A percentile compares a stretch with the other conserved stretches of the same genome.
phyloP scores from a whole-genome alignment of 1,140 invertebrate species.

The Calosoma granatense region DNA sequence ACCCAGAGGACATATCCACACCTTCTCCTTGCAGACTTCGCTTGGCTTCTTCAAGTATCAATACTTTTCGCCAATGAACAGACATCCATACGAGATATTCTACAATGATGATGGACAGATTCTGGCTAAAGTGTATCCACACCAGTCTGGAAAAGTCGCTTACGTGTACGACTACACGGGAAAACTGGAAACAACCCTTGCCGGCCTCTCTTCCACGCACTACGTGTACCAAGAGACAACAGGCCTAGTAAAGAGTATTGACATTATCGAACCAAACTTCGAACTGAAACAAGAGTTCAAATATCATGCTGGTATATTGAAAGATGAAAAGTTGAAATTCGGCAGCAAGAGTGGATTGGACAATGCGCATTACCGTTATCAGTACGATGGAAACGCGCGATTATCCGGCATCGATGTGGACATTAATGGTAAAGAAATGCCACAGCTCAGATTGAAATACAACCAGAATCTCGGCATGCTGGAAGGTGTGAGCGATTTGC shows the following conservation, averaged over 20 bases:
- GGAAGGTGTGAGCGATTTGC: conserved; percentile 73
- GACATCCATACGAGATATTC: conserved; percentile 80
- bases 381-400: conserved; percentile 80
- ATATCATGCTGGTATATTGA: conserved; percentile 81
- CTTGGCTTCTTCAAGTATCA: conserved; percentile 88
- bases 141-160: conserved; percentile 78
- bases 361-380: conserved; percentile 80
- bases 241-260: conserved; percentile 72
- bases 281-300: conserved; percentile 81
- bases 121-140: conserved; percentile 77
- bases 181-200: conserved; percentile 74
- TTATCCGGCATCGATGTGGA: conserved; percentile 79
- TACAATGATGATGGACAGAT: conserved; percentile 87
- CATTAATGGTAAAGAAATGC: conserved; percentile 70
- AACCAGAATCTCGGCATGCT: conserved; percentile 77
- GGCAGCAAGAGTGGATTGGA: conserved; percentile 72
- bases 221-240: conserved; percentile 81
- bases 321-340: conserved; percentile 79
- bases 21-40: conserved; percentile 83
- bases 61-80: conserved; percentile 81
- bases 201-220: conserved; percentile 77
- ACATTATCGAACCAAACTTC: conserved; percentile 75
- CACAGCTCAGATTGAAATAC: conserved; percentile 66
- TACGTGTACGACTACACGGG: conserved; percentile 79
- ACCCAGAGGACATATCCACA: conserved; percentile 84